phyloP scores from a whole-genome alignment of 1,140 invertebrate species.

The Hyles euphorbiae region DNA sequence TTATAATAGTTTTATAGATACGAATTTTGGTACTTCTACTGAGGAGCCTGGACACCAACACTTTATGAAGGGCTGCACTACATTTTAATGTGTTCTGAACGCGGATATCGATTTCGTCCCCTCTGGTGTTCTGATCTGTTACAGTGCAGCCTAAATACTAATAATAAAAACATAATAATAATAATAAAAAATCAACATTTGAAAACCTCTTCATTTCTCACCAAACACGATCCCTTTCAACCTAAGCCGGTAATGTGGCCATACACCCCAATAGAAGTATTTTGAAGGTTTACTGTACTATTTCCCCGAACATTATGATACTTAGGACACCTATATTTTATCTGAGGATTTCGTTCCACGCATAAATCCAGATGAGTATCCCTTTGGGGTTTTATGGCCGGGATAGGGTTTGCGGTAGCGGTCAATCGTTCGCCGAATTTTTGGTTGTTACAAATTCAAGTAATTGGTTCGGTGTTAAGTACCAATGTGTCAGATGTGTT shows the following conservation, averaged over 20 bases:
- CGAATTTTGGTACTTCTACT: too few relatives aligned
- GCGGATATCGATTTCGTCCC: too few relatives aligned
- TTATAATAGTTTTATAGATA: too few relatives aligned
- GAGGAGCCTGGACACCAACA: too few relatives aligned
- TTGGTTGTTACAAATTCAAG: too few relatives aligned
- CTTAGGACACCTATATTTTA: slow-evolving; percentile 9
- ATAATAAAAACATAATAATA: too few relatives aligned
- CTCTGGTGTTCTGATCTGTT: too few relatives aligned
- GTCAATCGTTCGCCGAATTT: neutral
- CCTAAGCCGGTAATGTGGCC: slow-evolving; percentile 4
- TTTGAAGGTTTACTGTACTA: slow-evolving; percentile 6
- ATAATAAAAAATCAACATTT: neutral
- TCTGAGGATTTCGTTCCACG: slow-evolving; percentile 8
- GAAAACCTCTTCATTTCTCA: slow-evolving; percentile 1
- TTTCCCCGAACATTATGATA: slow-evolving; percentile 4
- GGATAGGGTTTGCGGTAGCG: neutral
- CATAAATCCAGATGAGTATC: slow-evolving; percentile 8
- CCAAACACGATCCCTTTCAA: neutral
- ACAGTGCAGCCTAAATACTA: too few relatives aligned
- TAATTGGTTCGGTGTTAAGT: too few relatives aligned
- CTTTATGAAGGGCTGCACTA: too few relatives aligned
- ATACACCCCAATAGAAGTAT: slow-evolving; percentile 3
- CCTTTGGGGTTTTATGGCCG: slow-evolving; percentile 2
- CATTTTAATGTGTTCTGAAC: too few relatives aligned
- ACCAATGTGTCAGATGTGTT: too few relatives aligned